Evolutionary conservation across 2,888 invertebrate genomes (phyloP).

Genomic region (Brachypalpus laphriformis): DNA sequence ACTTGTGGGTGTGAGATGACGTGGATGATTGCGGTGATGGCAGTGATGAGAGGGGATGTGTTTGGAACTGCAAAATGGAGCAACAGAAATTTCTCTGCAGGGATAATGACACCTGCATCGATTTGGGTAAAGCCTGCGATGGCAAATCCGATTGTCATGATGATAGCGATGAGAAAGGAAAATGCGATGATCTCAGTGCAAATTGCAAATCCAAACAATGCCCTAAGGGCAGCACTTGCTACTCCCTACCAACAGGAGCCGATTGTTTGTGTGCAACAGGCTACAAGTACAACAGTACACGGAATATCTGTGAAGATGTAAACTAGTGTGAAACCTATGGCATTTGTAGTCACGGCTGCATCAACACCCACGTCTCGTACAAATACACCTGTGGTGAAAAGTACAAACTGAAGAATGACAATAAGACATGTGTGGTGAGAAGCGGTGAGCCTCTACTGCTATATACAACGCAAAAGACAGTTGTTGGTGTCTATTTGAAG

Average conservation of each 20-base stretch:
- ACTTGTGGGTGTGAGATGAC: constrained; percentile 84
- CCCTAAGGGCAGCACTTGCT: constrained; percentile 81
- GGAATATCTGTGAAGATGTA: constrained; percentile 83
- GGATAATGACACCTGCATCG: constrained; percentile 84
- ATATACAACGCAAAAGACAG: constrained; percentile 87
- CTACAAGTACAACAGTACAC: constrained; percentile 75
- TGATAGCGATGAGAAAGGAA: constrained; percentile 85
- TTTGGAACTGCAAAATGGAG: constrained; percentile 83
- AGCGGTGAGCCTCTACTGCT: constrained; percentile 87
- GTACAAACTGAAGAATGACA: constrained; percentile 84
- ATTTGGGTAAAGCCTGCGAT: constrained; percentile 84
- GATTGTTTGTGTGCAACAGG: constrained; percentile 85
- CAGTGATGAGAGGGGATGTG: constrained; percentile 84
- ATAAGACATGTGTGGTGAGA: constrained; percentile 84
- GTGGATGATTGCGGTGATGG: constrained; percentile 85
- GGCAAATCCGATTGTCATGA: constrained; percentile 85
- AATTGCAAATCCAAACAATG: constrained; percentile 78
- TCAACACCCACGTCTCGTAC: constrained; percentile 85
- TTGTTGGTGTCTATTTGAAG: constrained; percentile 86
- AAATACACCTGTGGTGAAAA: constrained; percentile 86
- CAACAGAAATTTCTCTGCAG: constrained; percentile 84
- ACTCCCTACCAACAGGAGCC: constrained; percentile 83
- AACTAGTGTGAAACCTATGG: constrained; percentile 87
- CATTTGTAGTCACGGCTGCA: constrained; percentile 88
- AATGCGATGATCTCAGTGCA: constrained; percentile 78